A percentile compares a stretch with the other conserved stretches of the same genome.
These are phyloP conservation scores for Ophion obscuratus DNA, from an alignment of 2,888 invertebrate genomes.

Conservation along the genomic window DNA sequence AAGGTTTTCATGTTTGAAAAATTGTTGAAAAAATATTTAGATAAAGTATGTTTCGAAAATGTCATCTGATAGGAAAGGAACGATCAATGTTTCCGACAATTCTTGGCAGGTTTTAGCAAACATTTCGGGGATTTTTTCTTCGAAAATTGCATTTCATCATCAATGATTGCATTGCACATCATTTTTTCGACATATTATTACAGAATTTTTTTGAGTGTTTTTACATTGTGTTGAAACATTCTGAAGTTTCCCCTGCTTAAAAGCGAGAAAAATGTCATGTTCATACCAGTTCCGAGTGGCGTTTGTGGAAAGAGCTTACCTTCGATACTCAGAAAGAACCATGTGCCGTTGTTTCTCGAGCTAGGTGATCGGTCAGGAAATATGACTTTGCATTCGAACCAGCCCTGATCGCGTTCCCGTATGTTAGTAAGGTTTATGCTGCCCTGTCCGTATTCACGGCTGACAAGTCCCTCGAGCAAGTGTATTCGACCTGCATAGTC, in stretches of 20 bases:
- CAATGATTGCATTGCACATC: no score
- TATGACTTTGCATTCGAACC: slow-evolving; percentile 95
- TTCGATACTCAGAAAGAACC: slow-evolving; percentile 94
- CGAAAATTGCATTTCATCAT: no score
- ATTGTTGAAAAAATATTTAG: no score
- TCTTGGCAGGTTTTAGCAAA: no score
- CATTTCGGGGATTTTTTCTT: no score
- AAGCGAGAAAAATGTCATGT: no score
- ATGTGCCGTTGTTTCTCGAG: slow-evolving; percentile 94
- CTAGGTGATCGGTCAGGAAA: slow-evolving; percentile 95
- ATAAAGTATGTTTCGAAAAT: no score
- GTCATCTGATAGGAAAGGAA: no score
- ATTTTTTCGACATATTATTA: not conserved
- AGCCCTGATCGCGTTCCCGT: slow-evolving; percentile 94
- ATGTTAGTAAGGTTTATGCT: slow-evolving; percentile 94
- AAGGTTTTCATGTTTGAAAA: no score
- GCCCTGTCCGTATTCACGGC: slow-evolving; percentile 87
- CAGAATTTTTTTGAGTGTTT: not conserved
- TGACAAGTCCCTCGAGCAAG: slow-evolving; percentile 86
- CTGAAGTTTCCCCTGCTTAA: no score
- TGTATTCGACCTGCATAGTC: slow-evolving; percentile 90
- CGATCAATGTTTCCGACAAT: no score
- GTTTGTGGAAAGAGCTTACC: slow-evolving; percentile 86
- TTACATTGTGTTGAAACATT: not conserved
- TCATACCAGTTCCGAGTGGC: not conserved